phyloP scores from a whole-genome alignment of 2,888 invertebrate genomes.

The Drosophila maculinotata region DNA sequence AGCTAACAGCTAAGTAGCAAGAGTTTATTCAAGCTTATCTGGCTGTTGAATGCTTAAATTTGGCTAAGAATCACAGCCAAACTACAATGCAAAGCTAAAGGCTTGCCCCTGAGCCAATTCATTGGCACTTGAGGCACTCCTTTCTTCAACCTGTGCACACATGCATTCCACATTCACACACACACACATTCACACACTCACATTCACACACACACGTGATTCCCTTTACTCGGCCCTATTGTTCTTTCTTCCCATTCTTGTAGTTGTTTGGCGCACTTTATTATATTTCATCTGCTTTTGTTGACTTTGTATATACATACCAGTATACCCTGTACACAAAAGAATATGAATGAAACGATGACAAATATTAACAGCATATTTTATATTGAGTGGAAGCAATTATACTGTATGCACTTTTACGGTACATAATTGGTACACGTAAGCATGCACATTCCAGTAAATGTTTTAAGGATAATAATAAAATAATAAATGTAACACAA shows the following conservation, averaged over 20 bases:
- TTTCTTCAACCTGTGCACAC: conserved; percentile 8
- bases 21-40: no score
- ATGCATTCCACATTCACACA: not conserved
- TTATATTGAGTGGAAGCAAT: no score
- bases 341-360: not conserved
- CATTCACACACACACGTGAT: not conserved
- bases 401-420: no score
- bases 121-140: conserved; percentile 11
- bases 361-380: no score
- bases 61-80: conserved; percentile 5
- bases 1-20: no score
- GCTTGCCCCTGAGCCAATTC: conserved; percentile 1
- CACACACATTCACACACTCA: conserved; percentile 9
- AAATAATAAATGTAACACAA: no score
- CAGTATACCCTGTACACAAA: conserved; percentile 19
- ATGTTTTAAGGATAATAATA: no score
- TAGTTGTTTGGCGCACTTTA: conserved; percentile 37
- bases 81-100: not conserved
- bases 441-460: no score
- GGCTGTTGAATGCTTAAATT: conserved; percentile 1
- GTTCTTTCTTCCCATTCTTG: conserved; percentile 17
- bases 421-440: no score
- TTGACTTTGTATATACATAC: conserved; percentile 10
- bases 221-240: conserved; percentile 12
- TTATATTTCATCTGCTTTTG: conserved; percentile 39